Evolutionary conservation across 30 jellyfish, hydroid and myxozoan species (phyloP).

Genomic region (Aurelia sp.): DNA sequence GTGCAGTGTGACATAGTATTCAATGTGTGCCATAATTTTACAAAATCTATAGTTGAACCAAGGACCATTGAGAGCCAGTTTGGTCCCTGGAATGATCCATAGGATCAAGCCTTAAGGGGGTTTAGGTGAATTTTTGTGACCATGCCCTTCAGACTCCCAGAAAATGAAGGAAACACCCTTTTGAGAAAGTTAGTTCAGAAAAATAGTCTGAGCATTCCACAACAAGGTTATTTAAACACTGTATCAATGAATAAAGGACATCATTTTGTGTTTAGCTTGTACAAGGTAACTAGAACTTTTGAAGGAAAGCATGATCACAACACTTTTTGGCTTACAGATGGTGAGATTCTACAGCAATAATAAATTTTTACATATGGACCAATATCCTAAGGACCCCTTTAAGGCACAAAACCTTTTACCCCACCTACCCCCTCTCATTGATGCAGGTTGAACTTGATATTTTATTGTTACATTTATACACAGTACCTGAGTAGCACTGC

Average conservation of each 20-base stretch:
- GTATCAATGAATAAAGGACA: neutral
- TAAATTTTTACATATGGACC: neutral
- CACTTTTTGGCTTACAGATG: neutral
- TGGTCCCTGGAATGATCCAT: too few relatives aligned
- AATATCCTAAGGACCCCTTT: constrained; percentile 6
- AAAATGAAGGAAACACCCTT: too few relatives aligned
- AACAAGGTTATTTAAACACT: constrained; percentile 7
- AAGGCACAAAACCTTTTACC: constrained; percentile 21
- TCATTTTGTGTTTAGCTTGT: neutral
- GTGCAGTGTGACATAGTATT: too few relatives aligned
- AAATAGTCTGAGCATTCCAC: constrained; percentile 1
- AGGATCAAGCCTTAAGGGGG: too few relatives aligned
- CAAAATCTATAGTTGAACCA: too few relatives aligned
- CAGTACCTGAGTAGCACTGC: too few relatives aligned
- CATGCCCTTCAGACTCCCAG: too few relatives aligned
- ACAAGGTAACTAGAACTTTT: constrained; percentile 5
- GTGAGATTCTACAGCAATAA: constrained; percentile 10
- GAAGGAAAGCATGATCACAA: neutral
- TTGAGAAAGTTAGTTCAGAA: neutral
- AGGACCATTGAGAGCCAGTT: too few relatives aligned
- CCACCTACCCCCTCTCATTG: constrained; percentile 5
- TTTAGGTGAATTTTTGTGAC: too few relatives aligned
- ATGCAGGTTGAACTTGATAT: too few relatives aligned
- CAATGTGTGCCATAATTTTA: too few relatives aligned
- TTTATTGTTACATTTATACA: too few relatives aligned